Base-by-base conservation (phyloP, 23 tunicate genomes). In the Ciona savignyi region DNA sequence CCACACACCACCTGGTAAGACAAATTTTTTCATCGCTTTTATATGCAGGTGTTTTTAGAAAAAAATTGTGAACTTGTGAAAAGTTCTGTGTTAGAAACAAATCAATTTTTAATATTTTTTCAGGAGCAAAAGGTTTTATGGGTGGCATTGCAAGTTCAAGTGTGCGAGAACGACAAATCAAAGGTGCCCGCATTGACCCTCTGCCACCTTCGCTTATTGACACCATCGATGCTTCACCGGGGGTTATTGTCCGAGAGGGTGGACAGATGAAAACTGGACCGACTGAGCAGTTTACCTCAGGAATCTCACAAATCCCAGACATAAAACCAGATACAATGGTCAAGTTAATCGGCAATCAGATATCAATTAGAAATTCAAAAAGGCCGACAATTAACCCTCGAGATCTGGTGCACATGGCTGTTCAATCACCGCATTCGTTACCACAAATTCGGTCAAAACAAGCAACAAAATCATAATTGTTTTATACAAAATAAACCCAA, bases 221-320 rank as follows among this genome's bases (percentile, higher is more conserved):
- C 27, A 78, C 93, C 33, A 91, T 91, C 25, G 97, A 91, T 67
- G 97, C 86, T 0, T 80, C 90, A 2, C 97, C 97, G 29, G 97
- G 97, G 9, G 97, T 91, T 6, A 81, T 88, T 69, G 82, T 88
- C 22, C 70, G 76, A 29, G 96, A 88, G 67, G 84, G 87, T 68
- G 96, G 79, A 4, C 87, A 81, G 66, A 60, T 77, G 1, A 88
- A 88, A 73, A 68, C 60, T 32, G 96, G 96, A 21, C 79, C 96
- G 22, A 68, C 67, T n/a, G 80, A 78, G 33, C 60, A 67, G 21
- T 72, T 56, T 68, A 78, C 83, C 15, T 29, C 34, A 23, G 68
- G 76, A 19, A 35, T 76, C 2, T 35, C 32, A 25, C 51, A 35
- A 27, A 75, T 66, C 1, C 77, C 85, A 2, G 61, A 33, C 56